phyloP scores from a whole-genome alignment of 2,113 vertebrate species.

The Ictidomys tridecemlineatus region DNA sequence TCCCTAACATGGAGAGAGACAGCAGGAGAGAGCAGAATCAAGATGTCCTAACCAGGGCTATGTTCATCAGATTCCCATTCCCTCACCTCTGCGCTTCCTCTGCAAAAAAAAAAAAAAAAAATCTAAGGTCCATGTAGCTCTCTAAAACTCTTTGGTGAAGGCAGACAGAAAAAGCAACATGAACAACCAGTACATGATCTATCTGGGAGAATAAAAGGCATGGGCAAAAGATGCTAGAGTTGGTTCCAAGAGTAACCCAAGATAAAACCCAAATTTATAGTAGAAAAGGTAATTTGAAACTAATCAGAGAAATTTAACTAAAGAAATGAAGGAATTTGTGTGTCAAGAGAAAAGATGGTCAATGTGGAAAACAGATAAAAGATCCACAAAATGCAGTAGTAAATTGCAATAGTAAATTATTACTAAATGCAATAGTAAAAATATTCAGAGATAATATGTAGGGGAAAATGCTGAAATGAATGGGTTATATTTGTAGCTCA shows the following conservation, averaged over 20 bases:
- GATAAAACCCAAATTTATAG: neutral
- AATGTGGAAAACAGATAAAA: neutral
- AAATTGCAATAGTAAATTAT: neutral
- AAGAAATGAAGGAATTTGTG: neutral
- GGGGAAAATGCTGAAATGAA: neutral
- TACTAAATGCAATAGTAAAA: neutral
- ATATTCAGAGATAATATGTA: neutral
- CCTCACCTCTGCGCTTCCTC: neutral
- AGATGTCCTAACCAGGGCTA: accelerated
- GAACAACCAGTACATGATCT: accelerated
- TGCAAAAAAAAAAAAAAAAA: neutral
- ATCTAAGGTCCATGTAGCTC: neutral
- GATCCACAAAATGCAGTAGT: neutral
- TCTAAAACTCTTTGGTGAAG: neutral
- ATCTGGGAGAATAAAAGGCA: neutral
- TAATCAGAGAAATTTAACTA: neutral
- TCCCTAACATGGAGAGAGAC: accelerated
- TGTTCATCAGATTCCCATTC: accelerated
- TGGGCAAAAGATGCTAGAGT: accelerated
- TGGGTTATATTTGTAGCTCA: neutral
- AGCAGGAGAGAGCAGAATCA: neutral
- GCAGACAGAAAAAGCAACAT: neutral
- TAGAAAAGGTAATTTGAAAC: neutral
- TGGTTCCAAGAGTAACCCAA: neutral
- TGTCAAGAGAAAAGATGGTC: neutral